A percentile compares a stretch with the other conserved stretches of the same genome.
phyloP scores from a whole-genome alignment of 2,888 invertebrate species.

The Melinaea menophilus region DNA sequence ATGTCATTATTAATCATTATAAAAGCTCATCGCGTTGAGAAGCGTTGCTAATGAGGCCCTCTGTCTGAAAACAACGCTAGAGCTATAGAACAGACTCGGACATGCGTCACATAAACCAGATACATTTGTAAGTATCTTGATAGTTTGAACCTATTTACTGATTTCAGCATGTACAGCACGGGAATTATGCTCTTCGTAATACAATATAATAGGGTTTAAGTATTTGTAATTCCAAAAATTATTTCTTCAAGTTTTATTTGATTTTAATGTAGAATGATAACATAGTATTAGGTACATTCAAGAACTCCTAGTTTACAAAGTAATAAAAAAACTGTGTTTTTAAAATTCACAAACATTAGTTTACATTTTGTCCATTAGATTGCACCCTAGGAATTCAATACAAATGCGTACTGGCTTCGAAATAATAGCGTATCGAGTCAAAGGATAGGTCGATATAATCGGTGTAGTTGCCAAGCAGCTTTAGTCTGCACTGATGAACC shows the following conservation, averaged over 20 bases:
- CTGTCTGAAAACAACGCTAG: slow-evolving; percentile 24
- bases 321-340: slow-evolving; percentile 7
- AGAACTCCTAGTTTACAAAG: no score
- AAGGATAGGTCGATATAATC: slow-evolving; percentile 20
- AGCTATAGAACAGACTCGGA: slow-evolving; percentile 34
- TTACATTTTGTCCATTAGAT: slow-evolving; percentile 8
- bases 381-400: slow-evolving; percentile 10
- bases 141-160: no score
- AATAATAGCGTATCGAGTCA: slow-evolving; percentile 7
- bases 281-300: no score
- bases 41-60: no score
- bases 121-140: slow-evolving; percentile 21
- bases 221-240: no score
- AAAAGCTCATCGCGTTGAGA: no score
- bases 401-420: not conserved
- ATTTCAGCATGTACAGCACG: no score
- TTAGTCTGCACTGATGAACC: slow-evolving; percentile 34
- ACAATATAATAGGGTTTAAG: no score
- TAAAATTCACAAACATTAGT: slow-evolving; percentile 4
- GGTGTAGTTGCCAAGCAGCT: slow-evolving; percentile 17
- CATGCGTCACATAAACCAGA: slow-evolving; percentile 34
- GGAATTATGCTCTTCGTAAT: no score
- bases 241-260: no score
- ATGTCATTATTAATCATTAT: no score
- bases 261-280: no score